Base-by-base conservation (phyloP, 2,888 invertebrate genomes). In the Drosophila austrosaltans region DNA sequence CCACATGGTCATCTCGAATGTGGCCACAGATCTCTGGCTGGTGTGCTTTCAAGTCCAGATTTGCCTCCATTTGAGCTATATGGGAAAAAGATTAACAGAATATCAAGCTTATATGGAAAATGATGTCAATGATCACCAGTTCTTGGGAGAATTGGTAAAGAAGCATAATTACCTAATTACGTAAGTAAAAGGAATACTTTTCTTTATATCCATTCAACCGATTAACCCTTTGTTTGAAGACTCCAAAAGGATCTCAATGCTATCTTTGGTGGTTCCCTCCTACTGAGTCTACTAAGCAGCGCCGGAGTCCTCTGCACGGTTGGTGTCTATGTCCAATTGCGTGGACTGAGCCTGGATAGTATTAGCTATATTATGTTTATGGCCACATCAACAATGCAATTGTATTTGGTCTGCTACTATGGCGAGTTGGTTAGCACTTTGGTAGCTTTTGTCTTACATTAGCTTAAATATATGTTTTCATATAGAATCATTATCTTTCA, bases 21-120 rank as follows among this genome's bases (percentile, higher is more conserved):
- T 76, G 12, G 66, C 65, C 56, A 66, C 76, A 0, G 89, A 89
- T 67, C 69, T 82, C 8, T 90, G 82, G 85, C 65, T 89, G 44
- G 67, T 90, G 3, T 78, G 71, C 32, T 82, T 83, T 44, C 73
- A 81, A 3, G 60, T 76, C 10, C 91, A 91, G 73, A 75, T 90
- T 36, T 87, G 83, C 67, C 85, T 91, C 79, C 91, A 91, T 40
- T 79, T 91, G 12, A 81, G 83, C 22, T 76, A 81, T 48, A 76
- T 90, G 25, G 79, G 77, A 0, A 64, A 69, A 16, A 61, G 72
- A 3, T 53, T 91, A 8, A 69, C 81, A 32, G 63, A 53, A 1
- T 87, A 85, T 62, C 42, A 77, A 3, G 87, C 91, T 0, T 69
- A 71, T 22, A 39, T 42, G 39, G 53, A 42, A 0, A 39, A 66